Conservation (phyloP, 2,797 vertebrate species). For the Loriculus beryllinus region DNA sequence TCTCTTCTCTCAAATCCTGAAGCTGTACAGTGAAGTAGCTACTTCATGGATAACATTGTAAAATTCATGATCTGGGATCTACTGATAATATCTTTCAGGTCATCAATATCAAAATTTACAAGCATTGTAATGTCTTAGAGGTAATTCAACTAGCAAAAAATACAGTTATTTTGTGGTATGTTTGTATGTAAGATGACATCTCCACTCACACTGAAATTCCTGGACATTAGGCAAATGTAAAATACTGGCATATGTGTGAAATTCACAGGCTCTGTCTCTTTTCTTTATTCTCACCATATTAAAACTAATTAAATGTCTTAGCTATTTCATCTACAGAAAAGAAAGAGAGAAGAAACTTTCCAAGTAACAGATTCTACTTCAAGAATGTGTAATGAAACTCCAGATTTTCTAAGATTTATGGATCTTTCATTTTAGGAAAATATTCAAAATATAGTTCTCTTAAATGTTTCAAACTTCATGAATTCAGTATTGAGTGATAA, state of each 20-base stretch:
- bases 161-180: neutral
- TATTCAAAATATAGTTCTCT: neutral
- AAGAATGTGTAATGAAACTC: neutral
- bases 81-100: constrained; percentile 48
- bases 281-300: neutral
- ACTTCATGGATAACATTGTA: constrained; percentile 31
- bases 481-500: neutral
- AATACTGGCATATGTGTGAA: neutral
- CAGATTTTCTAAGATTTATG: neutral
- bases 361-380: neutral
- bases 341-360: neutral
- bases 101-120: constrained; percentile 53
- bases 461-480: constrained; percentile 22
- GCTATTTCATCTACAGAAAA: neutral
- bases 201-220: neutral
- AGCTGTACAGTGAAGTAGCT: neutral
- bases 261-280: neutral
- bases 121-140: constrained; percentile 3
- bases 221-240: neutral
- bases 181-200: neutral
- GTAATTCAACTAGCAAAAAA: neutral
- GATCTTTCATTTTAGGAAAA: neutral
- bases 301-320: constrained; percentile 7
- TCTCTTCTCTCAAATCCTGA: neutral
- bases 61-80: constrained; percentile 46